Conservation (phyloP, 2,888 invertebrate species). For the Ashinkailepas kermadecensis region DNA sequence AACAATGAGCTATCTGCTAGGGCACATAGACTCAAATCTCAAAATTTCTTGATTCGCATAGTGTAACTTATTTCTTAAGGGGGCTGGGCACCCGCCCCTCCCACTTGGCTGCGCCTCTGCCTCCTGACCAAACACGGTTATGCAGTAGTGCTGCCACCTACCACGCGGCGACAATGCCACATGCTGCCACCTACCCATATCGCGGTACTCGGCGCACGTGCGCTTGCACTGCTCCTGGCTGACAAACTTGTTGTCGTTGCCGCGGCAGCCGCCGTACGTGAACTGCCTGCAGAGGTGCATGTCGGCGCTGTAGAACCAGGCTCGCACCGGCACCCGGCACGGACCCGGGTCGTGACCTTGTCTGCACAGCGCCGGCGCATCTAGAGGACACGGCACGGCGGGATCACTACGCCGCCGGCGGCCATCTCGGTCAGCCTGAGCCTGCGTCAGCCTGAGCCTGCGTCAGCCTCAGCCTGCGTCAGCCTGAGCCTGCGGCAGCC, state of each 20-base stretch:
- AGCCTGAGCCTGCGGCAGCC: no score
- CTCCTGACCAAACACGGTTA: not conserved
- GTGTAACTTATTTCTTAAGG: no score
- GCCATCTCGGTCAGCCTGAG: no score
- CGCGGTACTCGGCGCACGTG: constrained; percentile 48
- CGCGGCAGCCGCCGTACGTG: constrained; percentile 77
- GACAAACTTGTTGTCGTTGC: constrained; percentile 81
- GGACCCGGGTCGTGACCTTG: constrained; percentile 56
- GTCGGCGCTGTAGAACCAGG: constrained; percentile 65
- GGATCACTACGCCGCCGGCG: no score
- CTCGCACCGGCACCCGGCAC: constrained; percentile 51
- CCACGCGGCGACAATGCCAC: not conserved
- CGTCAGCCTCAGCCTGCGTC: no score
- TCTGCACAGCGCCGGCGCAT: constrained; percentile 53
- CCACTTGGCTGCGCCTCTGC: no score
- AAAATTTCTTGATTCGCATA: no score
- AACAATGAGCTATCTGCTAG: no score
- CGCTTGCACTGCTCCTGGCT: constrained; percentile 65
- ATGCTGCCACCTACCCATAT: not conserved
- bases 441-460: no score
- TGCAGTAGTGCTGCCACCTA: not conserved
- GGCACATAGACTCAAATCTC: no score
- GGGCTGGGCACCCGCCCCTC: no score
- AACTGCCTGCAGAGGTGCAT: constrained; percentile 66
- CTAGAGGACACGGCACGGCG: not conserved